Conservation (phyloP, 1,140 invertebrate species). For the Argopecten irradians region DNA sequence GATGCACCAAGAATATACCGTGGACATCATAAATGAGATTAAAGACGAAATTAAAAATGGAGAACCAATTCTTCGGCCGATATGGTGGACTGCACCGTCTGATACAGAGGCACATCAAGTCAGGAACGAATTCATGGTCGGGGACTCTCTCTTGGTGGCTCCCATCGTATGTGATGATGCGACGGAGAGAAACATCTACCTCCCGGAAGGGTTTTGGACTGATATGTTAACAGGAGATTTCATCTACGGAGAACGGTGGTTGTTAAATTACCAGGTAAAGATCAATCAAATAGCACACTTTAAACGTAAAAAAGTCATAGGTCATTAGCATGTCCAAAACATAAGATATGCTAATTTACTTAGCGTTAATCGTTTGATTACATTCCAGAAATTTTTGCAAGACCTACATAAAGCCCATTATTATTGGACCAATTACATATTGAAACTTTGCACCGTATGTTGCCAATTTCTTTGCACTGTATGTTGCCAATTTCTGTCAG, state of each 20-base stretch:
- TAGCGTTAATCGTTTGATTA: too few relatives aligned
- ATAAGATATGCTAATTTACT: too few relatives aligned
- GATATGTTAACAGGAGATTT: conserved; percentile 45
- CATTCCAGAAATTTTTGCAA: too few relatives aligned
- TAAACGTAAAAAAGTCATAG: not conserved
- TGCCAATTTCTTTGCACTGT: too few relatives aligned
- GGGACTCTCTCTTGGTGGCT: conserved; percentile 88
- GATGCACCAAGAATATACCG: conserved; percentile 83
- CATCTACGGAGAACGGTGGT: conserved; percentile 52
- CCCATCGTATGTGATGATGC: conserved; percentile 86
- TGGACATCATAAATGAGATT: conserved; percentile 78
- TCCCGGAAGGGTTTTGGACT: conserved; percentile 65
- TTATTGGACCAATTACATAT: too few relatives aligned
- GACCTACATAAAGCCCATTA: too few relatives aligned
- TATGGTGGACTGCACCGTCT: conserved; percentile 93
- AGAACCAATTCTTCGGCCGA: conserved; percentile 83
- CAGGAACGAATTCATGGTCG: conserved; percentile 89
- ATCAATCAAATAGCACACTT: not conserved
- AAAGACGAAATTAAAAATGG: conserved; percentile 84
- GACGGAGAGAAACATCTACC: conserved; percentile 83
- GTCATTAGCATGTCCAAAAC: not conserved
- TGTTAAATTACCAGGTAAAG: conserved; percentile 7
- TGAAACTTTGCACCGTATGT: too few relatives aligned
- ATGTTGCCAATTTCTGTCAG: too few relatives aligned
- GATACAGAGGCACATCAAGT: conserved; percentile 87